Evolutionary conservation across 2,113 vertebrate genomes (phyloP), one percentile per base, ranked within the genome.

Genomic region (Hymenochirus boettgeri): DNA sequence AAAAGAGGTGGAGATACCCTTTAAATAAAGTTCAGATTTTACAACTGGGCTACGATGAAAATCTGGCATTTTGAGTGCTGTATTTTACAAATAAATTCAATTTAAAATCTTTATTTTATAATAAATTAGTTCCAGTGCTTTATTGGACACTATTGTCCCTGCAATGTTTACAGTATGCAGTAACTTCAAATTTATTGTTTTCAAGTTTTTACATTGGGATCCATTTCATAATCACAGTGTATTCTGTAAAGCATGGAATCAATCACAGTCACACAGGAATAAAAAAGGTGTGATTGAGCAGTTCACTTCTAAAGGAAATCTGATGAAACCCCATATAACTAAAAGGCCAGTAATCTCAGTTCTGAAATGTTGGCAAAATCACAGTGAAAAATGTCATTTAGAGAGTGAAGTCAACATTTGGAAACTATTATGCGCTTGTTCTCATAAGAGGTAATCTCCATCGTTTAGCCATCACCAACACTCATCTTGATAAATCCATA

Each of bases 341-440:
- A 69, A 53, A 53, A 60, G 45, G 56, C 47, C 65, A 60, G 56
- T 53, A 45, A 45, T 60, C 59, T 59, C 37, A 18, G 48, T 69
- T 60, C 15, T 37, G 24, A 45, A 69, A 53, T 26, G 11, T 45
- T 69, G 57, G 65, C 65, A 69, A 29, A 33, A 52, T 69, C 47
- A 60, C 57, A 60, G 59, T 53, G 57, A 29, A 58, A 69, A 65
- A 33, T 35, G 65, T 69, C 31, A 53, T 18, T 51, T 7, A 21
- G 18, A 67, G 56, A 57, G 7, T 47, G 50, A 57, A 67, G 55
- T 47, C 31, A 69, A 69, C 65, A 69, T 69, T 69, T 69, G 65
- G 65, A 69, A 69, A 17, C 47, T 18, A 60, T 69, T 69, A 69
- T 45, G 24, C n/a, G 31, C 57, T 60, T 60, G 48, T 69, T 60